These are phyloP conservation scores for Brachypteracias leptosomus DNA, from an alignment of 2,113 vertebrate species.

Conservation along the genomic window DNA sequence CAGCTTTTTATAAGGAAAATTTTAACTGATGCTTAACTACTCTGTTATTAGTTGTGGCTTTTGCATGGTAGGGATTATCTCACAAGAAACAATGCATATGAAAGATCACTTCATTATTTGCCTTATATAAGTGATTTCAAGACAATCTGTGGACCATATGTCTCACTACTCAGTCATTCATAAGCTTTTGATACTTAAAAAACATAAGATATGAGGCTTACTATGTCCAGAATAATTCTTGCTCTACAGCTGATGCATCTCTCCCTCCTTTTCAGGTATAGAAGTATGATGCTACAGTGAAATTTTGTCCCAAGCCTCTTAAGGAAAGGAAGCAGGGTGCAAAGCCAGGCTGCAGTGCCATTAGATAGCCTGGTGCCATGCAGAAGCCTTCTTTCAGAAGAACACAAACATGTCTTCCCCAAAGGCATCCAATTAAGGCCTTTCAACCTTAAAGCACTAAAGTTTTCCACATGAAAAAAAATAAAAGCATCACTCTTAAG, in stretches of 20 bases:
- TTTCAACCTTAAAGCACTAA: background rate
- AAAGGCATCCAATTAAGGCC: background rate
- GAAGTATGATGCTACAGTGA: background rate
- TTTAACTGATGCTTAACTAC: background rate
- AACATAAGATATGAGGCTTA: background rate
- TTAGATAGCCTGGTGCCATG: background rate
- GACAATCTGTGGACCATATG: background rate
- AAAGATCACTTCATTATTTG: background rate
- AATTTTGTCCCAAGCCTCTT: background rate
- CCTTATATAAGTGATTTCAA: background rate
- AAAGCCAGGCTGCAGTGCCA: background rate
- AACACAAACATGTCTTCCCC: background rate
- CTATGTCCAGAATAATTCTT: background rate
- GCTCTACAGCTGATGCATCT: background rate
- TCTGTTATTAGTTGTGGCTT: background rate
- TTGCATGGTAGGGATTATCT: background rate
- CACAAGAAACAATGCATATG: background rate
- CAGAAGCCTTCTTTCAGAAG: background rate
- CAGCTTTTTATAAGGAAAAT: background rate
- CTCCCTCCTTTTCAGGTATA: background rate
- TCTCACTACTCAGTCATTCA: background rate
- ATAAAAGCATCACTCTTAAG: background rate
- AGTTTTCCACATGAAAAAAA: background rate
- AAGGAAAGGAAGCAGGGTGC: background rate
- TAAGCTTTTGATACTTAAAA: background rate